Evolutionary conservation across 2,888 invertebrate genomes (phyloP), one percentile per base, ranked within the genome.

Genomic region (Diarsia rubi): DNA sequence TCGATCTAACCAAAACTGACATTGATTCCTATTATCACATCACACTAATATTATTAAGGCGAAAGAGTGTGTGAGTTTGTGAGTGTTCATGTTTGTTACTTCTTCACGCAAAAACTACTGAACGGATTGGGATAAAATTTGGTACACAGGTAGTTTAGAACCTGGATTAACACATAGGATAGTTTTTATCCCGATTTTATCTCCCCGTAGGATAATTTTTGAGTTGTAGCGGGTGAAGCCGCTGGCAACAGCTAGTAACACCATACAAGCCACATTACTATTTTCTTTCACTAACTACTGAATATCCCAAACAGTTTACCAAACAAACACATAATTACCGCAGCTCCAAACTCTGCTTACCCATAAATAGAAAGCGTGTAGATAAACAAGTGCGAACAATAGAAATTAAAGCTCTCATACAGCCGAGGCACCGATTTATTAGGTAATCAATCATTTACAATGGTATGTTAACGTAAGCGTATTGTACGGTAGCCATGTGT

Each of bases 391-490:
- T 64, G 24, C 67, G 47, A 69, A 64, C 67, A 54, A 84, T 84
- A 67, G 72, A 67, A 87, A 80, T 78, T 68, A 82, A 76, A 73
- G 70, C 85, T 44, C 72, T 72, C 59, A 70, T 21, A 60, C 52
- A 49, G 72, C 49, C 57, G 37, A 73, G 70, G 59, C 59, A 73
- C 65, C 63, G 65, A 73, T 85, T 75, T 87, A 85, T 85, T 73
- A 76, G 63, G 80, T 80, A 78, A 85, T 85, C 85, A 78, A 85
- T 85, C 85, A 85, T 87, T 86, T 76, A 77, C 87, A 85, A 75
- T 85, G 71, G 77, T 69, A 82, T 76, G 82, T 67, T 82, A 85
- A 73, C 77, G 75, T 66, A 60, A 77, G 60, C 85, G 45, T 16
- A 42, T 44, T 44, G 64, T 79, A 69, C 2, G 44, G 73, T 75